Percentiles rank a stretch among this genome's conserved stretches.
These are phyloP conservation scores for Sycobia sp. DNA, from an alignment of 1,140 invertebrate genomes.

Conservation along the genomic window DNA sequence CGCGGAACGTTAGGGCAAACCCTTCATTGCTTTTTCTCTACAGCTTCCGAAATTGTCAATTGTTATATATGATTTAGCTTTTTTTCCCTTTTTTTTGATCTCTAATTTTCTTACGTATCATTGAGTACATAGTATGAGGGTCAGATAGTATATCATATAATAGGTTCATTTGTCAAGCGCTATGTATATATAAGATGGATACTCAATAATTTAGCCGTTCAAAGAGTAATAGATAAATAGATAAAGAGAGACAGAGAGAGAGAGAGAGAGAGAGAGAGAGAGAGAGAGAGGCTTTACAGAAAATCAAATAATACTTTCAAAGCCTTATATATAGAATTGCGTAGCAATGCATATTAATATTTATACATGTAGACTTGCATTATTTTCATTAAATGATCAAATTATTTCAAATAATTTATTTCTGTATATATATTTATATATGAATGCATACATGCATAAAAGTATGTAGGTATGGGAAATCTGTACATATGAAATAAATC, in stretches of 20 bases:
- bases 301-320: constrained; percentile 14
- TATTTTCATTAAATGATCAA: constrained; percentile 2
- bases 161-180: constrained; percentile 19
- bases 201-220: not conserved
- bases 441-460: not conserved
- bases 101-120: no score
- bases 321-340: not conserved
- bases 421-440: not conserved
- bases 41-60: no score
- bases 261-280: no score
- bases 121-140: no score
- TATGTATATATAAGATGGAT: constrained; percentile 15
- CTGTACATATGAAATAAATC: no score
- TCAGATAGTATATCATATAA: no score
- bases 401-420: constrained; percentile 16
- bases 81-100: no score
- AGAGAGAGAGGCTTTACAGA: no score
- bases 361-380: constrained; percentile 18
- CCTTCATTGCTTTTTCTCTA: no score
- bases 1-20: not conserved
- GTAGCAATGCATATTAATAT: not conserved
- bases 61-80: constrained; percentile 1
- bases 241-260: no score
- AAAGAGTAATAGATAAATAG: not conserved
- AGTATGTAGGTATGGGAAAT: not conserved